Conservation (phyloP, 2,888 invertebrate species). For the Polymixis lichenea region DNA sequence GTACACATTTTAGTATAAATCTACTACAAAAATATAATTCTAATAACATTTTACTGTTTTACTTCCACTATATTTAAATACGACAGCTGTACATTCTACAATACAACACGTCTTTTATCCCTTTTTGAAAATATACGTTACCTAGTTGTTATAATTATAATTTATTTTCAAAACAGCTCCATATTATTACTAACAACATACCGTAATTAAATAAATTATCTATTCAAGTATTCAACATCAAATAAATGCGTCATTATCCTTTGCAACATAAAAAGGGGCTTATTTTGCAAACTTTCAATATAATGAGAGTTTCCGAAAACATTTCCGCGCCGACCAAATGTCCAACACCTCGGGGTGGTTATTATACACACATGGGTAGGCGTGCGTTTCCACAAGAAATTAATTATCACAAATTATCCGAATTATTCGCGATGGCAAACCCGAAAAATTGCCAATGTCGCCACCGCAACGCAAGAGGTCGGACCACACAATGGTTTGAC, state of each 20-base stretch:
- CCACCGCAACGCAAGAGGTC: conserved; percentile 66
- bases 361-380: conserved; percentile 65
- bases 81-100: background rate
- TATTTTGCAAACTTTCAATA: conserved; percentile 63
- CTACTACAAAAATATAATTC: background rate
- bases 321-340: conserved; percentile 79
- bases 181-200: conserved; percentile 19
- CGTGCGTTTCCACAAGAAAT: conserved; percentile 70
- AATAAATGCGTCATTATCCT: conserved; percentile 53
- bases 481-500: conserved; percentile 77
- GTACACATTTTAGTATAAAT: too few relatives aligned
- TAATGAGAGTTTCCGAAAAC: conserved; percentile 66
- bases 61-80: background rate
- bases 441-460: conserved; percentile 68
- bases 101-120: background rate
- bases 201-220: conserved; percentile 51
- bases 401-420: conserved; percentile 69
- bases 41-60: background rate
- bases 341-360: conserved; percentile 79
- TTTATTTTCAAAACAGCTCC: conserved; percentile 11
- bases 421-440: conserved; percentile 58
- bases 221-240: conserved; percentile 53
- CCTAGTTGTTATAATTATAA: background rate
- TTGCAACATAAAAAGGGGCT: conserved; percentile 54
- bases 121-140: conserved; percentile 8